These are phyloP conservation scores for Temnothorax unifasciatus DNA, from an alignment of 2,888 invertebrate genomes.

Conservation along the genomic window DNA sequence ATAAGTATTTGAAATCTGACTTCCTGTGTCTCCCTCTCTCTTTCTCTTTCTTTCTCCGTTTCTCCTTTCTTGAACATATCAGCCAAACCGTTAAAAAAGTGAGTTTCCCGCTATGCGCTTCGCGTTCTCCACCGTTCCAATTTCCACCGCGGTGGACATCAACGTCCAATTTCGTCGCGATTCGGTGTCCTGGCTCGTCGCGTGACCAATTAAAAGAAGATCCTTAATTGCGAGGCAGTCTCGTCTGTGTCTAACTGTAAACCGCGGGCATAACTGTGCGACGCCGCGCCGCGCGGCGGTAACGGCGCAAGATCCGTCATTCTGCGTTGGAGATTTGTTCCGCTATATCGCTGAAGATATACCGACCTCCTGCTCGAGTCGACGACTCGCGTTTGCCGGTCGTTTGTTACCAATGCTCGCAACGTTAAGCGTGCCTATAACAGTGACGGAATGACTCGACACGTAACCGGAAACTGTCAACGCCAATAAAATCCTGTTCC, in stretches of 20 bases:
- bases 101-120: neutral
- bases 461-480: constrained; percentile 52
- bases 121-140: constrained; percentile 19
- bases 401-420: constrained; percentile 52
- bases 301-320: constrained; percentile 65
- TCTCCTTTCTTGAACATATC: neutral
- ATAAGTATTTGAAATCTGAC: neutral
- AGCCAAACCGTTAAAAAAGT: neutral
- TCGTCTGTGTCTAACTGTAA: constrained; percentile 80
- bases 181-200: neutral
- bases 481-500: neutral
- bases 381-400: neutral
- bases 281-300: constrained; percentile 50
- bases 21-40: neutral
- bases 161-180: constrained; percentile 9
- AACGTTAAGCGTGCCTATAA: constrained; percentile 54
- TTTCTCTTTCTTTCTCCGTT: neutral
- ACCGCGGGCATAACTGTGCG: constrained; percentile 76
- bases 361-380: constrained; percentile 46
- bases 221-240: constrained; percentile 52
- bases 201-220: constrained; percentile 49
- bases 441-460: constrained; percentile 34
- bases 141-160: constrained; percentile 6
- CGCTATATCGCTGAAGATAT: constrained; percentile 73
- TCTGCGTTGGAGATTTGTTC: constrained; percentile 80